A percentile compares a stretch with the other conserved stretches of the same genome.
Conservation (phyloP, 2,113 vertebrate genomes). For the Collichthys lucidus region DNA sequence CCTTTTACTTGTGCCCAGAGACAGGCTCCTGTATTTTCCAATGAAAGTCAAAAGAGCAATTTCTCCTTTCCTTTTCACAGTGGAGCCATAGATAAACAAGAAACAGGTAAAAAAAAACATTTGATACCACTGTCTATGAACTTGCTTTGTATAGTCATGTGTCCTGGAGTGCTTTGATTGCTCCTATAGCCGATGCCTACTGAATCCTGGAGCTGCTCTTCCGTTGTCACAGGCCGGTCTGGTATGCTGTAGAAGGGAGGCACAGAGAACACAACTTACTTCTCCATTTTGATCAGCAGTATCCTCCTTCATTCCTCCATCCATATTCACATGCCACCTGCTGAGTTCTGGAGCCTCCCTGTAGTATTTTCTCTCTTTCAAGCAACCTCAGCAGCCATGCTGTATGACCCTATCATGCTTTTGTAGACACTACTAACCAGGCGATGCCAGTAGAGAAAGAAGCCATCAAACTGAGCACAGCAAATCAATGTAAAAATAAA, state of each 20-base stretch:
- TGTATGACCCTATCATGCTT: neutral
- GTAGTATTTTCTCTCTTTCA: neutral
- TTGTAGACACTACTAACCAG: neutral
- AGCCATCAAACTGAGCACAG: neutral
- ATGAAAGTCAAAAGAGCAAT: neutral
- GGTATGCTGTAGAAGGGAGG: neutral
- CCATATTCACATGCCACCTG: neutral
- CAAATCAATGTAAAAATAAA: neutral
- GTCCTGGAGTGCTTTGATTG: neutral
- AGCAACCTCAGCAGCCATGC: neutral
- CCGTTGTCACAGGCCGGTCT: neutral
- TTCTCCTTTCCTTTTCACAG: neutral
- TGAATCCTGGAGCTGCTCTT: neutral
- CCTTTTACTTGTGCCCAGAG: neutral
- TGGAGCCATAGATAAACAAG: neutral
- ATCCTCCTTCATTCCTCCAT: neutral
- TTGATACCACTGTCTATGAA: neutral
- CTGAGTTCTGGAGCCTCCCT: neutral
- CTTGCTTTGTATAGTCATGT: neutral
- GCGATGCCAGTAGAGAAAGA: neutral
- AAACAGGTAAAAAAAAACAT: neutral
- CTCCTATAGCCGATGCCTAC: neutral
- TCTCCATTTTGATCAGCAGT: neutral
- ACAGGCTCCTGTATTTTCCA: neutral
- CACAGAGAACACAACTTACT: neutral